Evolutionary conservation across 2,113 vertebrate species (phyloP).

Genomic region (Aythya baeri): DNA sequence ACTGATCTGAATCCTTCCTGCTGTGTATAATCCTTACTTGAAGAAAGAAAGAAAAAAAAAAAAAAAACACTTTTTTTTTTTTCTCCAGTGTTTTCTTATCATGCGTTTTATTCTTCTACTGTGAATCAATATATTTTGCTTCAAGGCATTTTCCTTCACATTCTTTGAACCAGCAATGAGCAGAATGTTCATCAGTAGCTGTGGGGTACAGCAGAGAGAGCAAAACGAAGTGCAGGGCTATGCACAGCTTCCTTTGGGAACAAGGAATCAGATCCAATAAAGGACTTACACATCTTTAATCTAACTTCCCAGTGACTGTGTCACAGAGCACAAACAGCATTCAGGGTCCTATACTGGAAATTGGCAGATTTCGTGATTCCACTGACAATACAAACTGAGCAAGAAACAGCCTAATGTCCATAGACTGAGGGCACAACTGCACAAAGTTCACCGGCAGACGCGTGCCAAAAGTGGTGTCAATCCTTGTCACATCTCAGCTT

Average conservation of each 20-base stretch:
- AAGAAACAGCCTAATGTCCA: not conserved
- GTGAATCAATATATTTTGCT: not conserved
- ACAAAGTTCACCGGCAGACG: not conserved
- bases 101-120: not conserved
- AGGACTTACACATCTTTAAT: not conserved
- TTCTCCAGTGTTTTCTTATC: not conserved
- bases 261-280: not conserved
- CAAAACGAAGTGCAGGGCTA: not conserved
- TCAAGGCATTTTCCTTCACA: not conserved
- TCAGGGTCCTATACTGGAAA: not conserved
- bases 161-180: not conserved
- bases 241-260: not conserved
- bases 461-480: accelerated
- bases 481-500: not conserved
- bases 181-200: not conserved
- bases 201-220: not conserved
- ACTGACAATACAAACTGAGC: not conserved
- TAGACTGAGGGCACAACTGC: not conserved
- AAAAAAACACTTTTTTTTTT: not conserved
- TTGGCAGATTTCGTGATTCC: not conserved
- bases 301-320: not conserved
- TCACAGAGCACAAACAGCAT: not conserved
- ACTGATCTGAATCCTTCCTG: not conserved
- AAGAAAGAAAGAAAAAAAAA: not conserved
- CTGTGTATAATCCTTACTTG: not conserved